Conservation (phyloP, 2,888 invertebrate species). For the Aethes cnicana region DNA sequence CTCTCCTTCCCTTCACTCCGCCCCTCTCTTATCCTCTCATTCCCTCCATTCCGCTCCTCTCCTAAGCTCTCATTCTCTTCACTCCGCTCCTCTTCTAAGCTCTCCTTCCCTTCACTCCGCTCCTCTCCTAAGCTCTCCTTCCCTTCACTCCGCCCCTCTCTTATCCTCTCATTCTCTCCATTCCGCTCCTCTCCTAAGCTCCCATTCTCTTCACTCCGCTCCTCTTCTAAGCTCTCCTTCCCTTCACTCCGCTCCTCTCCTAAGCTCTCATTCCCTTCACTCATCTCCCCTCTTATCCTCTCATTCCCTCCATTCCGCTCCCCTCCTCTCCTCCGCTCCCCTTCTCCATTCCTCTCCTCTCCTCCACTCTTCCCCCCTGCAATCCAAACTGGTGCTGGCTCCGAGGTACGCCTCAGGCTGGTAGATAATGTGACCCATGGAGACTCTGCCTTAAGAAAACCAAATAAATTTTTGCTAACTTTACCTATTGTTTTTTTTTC, state of each 20-base stretch:
- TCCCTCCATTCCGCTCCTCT: conserved; percentile 25
- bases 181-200: conserved; percentile 32
- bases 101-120: conserved; percentile 25
- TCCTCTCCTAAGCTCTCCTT: conserved; percentile 24
- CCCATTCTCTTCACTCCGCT: conserved; percentile 27
- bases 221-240: conserved; percentile 22
- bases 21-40: conserved; percentile 27
- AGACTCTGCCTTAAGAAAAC: no score
- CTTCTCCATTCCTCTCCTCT: conserved; percentile 1
- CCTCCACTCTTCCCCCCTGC: not conserved
- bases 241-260: conserved; percentile 25
- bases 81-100: conserved; percentile 10
- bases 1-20: conserved; percentile 30
- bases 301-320: conserved; percentile 8
- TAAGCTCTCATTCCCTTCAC: conserved; percentile 24
- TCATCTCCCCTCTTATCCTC: conserved; percentile 19
- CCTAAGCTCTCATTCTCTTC: conserved; percentile 27
- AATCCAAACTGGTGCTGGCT: conserved; percentile 20
- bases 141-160: conserved; percentile 31
- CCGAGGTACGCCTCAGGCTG: conserved; percentile 40
- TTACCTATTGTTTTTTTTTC: conserved; percentile 2
- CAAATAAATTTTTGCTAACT: conserved; percentile 25
- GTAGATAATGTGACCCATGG: no score
- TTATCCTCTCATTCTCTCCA: conserved; percentile 26
- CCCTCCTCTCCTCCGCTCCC: conserved; percentile 3